phyloP scores from a whole-genome alignment of 2,888 invertebrate species.

The Tetramorium bicarinatum region DNA sequence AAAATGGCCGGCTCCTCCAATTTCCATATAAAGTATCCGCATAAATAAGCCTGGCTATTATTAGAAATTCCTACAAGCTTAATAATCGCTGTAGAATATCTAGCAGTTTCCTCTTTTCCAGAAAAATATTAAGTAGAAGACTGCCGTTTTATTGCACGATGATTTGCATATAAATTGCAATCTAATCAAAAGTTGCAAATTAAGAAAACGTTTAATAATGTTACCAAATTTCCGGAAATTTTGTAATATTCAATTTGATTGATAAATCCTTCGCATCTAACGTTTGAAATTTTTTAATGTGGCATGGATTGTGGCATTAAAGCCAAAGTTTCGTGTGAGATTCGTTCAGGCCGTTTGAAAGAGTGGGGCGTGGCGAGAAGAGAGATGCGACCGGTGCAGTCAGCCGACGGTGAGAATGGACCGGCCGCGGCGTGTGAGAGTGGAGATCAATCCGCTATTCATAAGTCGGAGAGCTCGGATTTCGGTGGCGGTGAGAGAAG shows the following conservation, averaged over 20 bases:
- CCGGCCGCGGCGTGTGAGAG: slow-evolving; percentile 36
- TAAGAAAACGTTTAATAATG: not conserved
- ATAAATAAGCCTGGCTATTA: not conserved
- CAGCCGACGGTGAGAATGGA: slow-evolving; percentile 37
- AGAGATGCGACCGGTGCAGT: slow-evolving; percentile 39
- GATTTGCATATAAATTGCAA: slow-evolving; percentile 2
- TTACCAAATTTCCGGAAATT: not conserved
- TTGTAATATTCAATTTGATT: not conserved
- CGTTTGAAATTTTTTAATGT: not conserved
- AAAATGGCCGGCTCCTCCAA: not conserved
- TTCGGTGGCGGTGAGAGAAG: slow-evolving; percentile 16
- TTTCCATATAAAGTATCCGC: slow-evolving; percentile 23
- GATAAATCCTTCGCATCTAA: not conserved
- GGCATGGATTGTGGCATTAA: not conserved
- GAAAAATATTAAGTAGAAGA: not conserved
- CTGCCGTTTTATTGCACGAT: not conserved
- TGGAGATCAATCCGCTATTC: slow-evolving; percentile 44
- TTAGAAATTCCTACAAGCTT: not conserved
- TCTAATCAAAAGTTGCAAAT: not conserved
- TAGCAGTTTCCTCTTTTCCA: not conserved
- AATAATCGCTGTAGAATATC: not conserved
- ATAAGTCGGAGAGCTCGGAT: slow-evolving; percentile 33
- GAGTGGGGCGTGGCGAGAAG: slow-evolving; percentile 40
- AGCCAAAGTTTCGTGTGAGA: slow-evolving; percentile 5
- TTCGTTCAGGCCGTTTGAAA: slow-evolving; percentile 13